Percentiles rank a stretch among this genome's conserved stretches.
These are phyloP conservation scores for Euwallacea similis DNA, from an alignment of 1,140 invertebrate genomes.

Conservation along the genomic window DNA sequence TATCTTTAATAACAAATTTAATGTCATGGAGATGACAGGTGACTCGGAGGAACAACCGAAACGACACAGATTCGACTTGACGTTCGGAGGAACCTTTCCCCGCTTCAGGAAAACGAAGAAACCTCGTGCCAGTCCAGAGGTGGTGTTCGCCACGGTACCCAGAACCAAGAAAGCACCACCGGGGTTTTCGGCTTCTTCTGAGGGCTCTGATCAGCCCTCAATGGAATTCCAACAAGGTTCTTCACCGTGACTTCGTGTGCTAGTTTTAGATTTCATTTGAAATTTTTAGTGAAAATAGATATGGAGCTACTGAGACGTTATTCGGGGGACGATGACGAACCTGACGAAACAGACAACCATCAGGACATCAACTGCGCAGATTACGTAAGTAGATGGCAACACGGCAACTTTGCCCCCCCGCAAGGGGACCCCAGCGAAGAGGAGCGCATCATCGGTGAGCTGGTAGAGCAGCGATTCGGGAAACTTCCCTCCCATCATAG, in stretches of 20 bases:
- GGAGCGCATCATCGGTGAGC: constrained; percentile 21
- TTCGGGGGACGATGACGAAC: constrained; percentile 18
- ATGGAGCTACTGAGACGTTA: not conserved
- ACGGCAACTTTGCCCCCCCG: constrained; percentile 50
- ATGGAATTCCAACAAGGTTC: too few relatives aligned
- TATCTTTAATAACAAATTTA: not conserved
- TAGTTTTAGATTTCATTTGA: too few relatives aligned
- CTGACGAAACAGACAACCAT: not conserved
- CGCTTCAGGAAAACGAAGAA: constrained; percentile 66
- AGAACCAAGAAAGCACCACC: constrained; percentile 51
- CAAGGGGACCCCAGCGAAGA: constrained; percentile 11
- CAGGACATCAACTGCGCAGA: constrained; percentile 11
- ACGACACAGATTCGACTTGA: constrained; percentile 68
- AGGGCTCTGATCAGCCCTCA: not conserved
- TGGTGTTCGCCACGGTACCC: constrained; percentile 56
- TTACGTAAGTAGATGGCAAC: constrained; percentile 46
- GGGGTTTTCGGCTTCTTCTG: constrained; percentile 24
- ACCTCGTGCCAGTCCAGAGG: constrained; percentile 41
- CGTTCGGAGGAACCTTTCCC: constrained; percentile 65
- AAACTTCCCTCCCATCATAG: constrained; percentile 26
- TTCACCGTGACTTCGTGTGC: too few relatives aligned
- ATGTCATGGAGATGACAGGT: not conserved
- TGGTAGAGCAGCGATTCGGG: constrained; percentile 38
- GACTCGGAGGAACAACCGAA: constrained; percentile 42
- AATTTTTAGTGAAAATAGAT: constrained; percentile 4